These are phyloP conservation scores for Dascillus cervinus DNA, from an alignment of 2,888 invertebrate species.

Conservation along the genomic window DNA sequence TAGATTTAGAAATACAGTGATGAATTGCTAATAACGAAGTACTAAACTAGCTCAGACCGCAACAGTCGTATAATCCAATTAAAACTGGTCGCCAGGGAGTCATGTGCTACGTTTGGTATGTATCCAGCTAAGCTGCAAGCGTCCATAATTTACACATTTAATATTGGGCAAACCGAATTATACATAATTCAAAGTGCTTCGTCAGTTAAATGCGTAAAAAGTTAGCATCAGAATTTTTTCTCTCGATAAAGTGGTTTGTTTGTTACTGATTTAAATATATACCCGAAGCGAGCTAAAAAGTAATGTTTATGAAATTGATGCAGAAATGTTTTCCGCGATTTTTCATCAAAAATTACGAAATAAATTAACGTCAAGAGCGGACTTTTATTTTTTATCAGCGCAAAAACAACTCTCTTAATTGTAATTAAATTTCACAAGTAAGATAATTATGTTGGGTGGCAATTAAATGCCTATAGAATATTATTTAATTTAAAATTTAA, in stretches of 20 bases:
- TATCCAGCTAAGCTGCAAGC: constrained; percentile 37
- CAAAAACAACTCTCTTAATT: constrained; percentile 28
- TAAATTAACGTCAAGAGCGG: too few species aligned
- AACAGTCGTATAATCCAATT: constrained; percentile 39
- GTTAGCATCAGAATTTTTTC: too few species aligned
- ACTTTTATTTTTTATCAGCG: constrained; percentile 17
- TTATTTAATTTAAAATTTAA: constrained; percentile 36
- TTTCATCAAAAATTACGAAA: too few species aligned
- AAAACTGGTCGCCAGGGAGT: constrained; percentile 36
- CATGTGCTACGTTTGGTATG: constrained; percentile 37
- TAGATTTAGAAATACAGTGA: too few species aligned
- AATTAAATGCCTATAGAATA: constrained; percentile 38
- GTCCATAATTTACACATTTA: constrained; percentile 39
- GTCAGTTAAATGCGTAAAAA: constrained; percentile 2
- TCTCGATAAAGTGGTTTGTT: too few species aligned
- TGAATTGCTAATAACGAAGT: too few species aligned
- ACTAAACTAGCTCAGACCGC: constrained; percentile 9
- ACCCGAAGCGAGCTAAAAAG: too few species aligned
- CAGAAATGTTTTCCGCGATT: too few species aligned
- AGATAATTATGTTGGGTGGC: constrained; percentile 31
- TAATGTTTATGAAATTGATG: too few species aligned
- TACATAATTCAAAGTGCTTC: not conserved
- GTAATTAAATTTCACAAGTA: constrained; percentile 25
- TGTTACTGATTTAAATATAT: too few species aligned
- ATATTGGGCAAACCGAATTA: too few species aligned